Evolutionary conservation across 1,140 invertebrate species (phyloP).

Genomic region (Anastrepha obliqua): DNA sequence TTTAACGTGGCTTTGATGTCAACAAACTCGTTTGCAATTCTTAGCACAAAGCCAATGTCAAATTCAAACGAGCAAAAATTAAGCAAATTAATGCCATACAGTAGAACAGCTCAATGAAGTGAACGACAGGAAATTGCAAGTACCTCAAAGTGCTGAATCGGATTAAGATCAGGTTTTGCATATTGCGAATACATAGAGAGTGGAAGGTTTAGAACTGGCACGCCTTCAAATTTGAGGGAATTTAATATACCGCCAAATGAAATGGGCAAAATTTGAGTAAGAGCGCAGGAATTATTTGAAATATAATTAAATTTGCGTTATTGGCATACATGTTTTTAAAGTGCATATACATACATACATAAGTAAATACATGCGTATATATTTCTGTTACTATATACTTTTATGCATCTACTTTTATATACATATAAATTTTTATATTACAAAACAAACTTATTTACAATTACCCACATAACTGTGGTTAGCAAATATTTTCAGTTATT

Average conservation of each 20-base stretch:
- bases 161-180: constrained; percentile 27
- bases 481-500: background rate
- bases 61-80: constrained; percentile 28
- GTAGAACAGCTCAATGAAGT: background rate
- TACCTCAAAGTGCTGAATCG: constrained; percentile 22
- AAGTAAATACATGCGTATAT: background rate
- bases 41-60: constrained; percentile 37
- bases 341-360: background rate
- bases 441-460: background rate
- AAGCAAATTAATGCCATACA: background rate
- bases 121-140: constrained; percentile 34
- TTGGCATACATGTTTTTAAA: background rate
- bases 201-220: constrained; percentile 13
- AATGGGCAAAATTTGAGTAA: background rate
- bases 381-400: too few relatives aligned
- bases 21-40: constrained; percentile 36
- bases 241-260: background rate
- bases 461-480: background rate
- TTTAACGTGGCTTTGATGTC: background rate
- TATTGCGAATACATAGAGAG: background rate
- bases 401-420: background rate
- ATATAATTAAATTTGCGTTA: background rate
- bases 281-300: background rate
- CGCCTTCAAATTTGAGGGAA: background rate
- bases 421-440: too few relatives aligned